Conservation (phyloP, 2,888 invertebrate species). For the Hemistola chrysoprasaria region DNA sequence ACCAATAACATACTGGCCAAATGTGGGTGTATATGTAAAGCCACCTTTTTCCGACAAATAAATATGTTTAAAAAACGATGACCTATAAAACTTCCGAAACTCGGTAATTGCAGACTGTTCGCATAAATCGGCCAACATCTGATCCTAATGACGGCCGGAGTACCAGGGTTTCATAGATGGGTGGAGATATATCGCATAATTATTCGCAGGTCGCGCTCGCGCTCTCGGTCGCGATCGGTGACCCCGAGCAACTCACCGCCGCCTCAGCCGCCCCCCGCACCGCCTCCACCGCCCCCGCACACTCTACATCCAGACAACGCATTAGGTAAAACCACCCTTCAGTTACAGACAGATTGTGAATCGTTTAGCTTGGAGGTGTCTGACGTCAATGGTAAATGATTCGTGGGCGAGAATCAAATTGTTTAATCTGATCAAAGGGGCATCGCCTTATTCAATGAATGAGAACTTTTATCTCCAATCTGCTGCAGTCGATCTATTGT, state of each 20-base stretch:
- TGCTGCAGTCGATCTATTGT: too few relatives aligned
- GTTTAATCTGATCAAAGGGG: too few relatives aligned
- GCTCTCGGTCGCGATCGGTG: constrained; percentile 71
- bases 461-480: too few relatives aligned
- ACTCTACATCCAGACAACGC: constrained; percentile 78
- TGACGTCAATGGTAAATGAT: too few relatives aligned
- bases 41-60: too few relatives aligned
- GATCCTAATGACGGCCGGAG: constrained; percentile 7
- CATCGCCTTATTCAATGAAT: too few relatives aligned
- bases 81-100: background rate
- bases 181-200: constrained; percentile 23
- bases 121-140: constrained; percentile 2
- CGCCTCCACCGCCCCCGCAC: constrained; percentile 65
- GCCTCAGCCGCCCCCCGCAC: constrained; percentile 55
- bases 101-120: too few relatives aligned
- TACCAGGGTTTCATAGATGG: constrained; percentile 22
- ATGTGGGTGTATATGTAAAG: too few relatives aligned
- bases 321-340: constrained; percentile 52
- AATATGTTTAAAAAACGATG: too few relatives aligned
- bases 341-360: constrained; percentile 20
- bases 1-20: too few relatives aligned
- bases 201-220: constrained; percentile 51
- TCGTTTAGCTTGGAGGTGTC: constrained; percentile 9
- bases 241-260: constrained; percentile 66
- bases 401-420: too few relatives aligned